Percentiles rank a stretch among this genome's conserved stretches.
These are phyloP conservation scores for Limnodromus scolopaceus DNA, from an alignment of 2,797 vertebrate species.

Conservation along the genomic window DNA sequence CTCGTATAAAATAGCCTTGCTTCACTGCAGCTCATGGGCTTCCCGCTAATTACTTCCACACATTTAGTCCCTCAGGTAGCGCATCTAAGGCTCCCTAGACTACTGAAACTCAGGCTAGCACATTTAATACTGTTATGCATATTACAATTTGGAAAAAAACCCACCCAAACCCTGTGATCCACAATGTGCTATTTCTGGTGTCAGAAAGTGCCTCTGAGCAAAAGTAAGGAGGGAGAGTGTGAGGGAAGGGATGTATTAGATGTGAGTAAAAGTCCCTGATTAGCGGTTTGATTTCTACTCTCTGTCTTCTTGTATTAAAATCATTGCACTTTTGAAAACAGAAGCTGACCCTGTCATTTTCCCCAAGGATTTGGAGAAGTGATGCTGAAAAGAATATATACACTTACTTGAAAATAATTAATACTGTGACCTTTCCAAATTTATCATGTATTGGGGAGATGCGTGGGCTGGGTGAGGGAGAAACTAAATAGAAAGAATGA, in stretches of 20 bases:
- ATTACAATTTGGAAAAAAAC: neutral
- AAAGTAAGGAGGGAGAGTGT: neutral
- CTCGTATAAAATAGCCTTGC: neutral
- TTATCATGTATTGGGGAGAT: neutral
- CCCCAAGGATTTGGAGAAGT: neutral
- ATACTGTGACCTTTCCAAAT: neutral
- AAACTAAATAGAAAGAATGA: neutral
- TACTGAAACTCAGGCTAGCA: neutral
- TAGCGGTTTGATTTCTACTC: neutral
- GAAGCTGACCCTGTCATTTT: neutral
- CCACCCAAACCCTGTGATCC: neutral
- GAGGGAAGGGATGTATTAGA: neutral
- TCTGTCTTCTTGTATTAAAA: slow-evolving; percentile 3
- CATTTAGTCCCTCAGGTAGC: neutral
- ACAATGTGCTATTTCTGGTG: neutral
- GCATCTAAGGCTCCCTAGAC: neutral
- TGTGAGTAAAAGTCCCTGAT: neutral
- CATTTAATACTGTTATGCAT: neutral
- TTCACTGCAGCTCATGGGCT: neutral
- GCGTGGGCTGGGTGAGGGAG: neutral
- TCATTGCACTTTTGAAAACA: neutral
- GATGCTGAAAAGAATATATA: neutral
- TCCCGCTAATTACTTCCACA: neutral
- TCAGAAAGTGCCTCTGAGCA: slow-evolving; percentile 8
- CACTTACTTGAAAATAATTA: neutral